Evolutionary conservation across 2,797 vertebrate genomes (phyloP), one percentile per base, ranked within the genome.

Genomic region (Thalassophryne amazonica): DNA sequence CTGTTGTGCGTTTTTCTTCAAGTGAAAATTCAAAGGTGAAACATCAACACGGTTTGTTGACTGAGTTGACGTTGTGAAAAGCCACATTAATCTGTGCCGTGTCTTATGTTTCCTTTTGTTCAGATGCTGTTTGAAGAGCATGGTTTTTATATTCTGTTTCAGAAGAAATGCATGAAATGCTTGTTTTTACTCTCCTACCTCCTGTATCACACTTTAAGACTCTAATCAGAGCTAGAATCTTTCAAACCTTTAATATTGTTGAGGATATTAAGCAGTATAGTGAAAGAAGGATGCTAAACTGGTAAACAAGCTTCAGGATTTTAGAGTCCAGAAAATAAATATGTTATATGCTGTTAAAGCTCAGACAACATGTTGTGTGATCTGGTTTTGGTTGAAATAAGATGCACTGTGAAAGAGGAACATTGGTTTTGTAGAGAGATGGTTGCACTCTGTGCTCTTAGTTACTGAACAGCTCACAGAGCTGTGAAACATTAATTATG

Each of bases 391-490:
- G 14, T 29, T n/a, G 7, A 22, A 13, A 35, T 14, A 33, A 13
- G 27, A 10, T 17, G 6, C 19, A 10, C 24, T 14, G 5, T 21
- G 5, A 6, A 9, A n/a, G 14, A 43, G 47, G 23, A 15, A 24
- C n/a, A 21, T n/a, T 10, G 7, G 41, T 23, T 7, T 42, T 24
- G 19, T 25, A 10, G n/a, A 21, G 11, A 43, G n/a, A 6, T 24
- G 2, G 11, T 16, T 34, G 23, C 25, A 19, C 9, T 28, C 30
- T 57, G 34, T 61, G 49, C 18, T 62, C 12, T 13, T 50, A 35
- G 81, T 88, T 86, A 85, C 71, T 84, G 65, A 85, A 33, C 48
- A 83, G 49, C 78, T 73, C 74, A 55, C 16, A 42, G 20, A 33
- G 40, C 4, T 19, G 69, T 67, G 33, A 45, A 62, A 69, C 50